Evolutionary conservation across 2,888 invertebrate genomes (phyloP).

Genomic region (Spodoptera exigua): DNA sequence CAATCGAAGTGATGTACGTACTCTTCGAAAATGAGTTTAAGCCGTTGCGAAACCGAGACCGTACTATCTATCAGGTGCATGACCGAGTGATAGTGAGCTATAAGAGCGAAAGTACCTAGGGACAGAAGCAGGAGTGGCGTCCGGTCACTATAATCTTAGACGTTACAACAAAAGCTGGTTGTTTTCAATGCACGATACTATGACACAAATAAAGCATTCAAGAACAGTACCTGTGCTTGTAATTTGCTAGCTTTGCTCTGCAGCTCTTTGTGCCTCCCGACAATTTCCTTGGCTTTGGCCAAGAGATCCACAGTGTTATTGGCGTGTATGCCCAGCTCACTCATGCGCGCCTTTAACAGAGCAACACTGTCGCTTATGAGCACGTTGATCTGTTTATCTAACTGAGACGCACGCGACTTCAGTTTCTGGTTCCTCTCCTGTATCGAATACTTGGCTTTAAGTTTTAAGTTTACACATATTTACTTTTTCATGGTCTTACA

Average conservation of each 20-base stretch:
- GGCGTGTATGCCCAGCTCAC: conserved; percentile 96
- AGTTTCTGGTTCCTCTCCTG: conserved; percentile 94
- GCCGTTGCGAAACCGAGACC: conserved; percentile 46
- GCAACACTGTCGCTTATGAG: conserved; percentile 97
- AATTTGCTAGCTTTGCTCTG: conserved; percentile 96
- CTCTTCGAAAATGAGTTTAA: conserved; percentile 54
- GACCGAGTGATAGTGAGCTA: conserved; percentile 54
- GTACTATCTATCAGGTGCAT: conserved; percentile 51
- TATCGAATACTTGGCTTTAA: conserved; percentile 55
- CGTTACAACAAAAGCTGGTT: conserved; percentile 17
- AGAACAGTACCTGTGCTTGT: conserved; percentile 92
- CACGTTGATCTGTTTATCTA: conserved; percentile 97
- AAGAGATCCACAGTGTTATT: conserved; percentile 95
- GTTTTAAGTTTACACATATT: conserved; percentile 30
- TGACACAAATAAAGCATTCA: conserved; percentile 25
- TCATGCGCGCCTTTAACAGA: conserved; percentile 96
- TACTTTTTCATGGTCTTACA: conserved; percentile 42
- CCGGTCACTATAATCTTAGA: conserved; percentile 45
- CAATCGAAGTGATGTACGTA: conserved; percentile 48
- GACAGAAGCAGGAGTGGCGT: conserved; percentile 49
- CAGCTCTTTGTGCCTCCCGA: conserved; percentile 96
- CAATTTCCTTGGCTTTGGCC: conserved; percentile 97
- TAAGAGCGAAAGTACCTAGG: conserved; percentile 54
- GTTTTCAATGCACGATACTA: conserved; percentile 57
- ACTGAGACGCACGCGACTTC: conserved; percentile 95